Conservation (phyloP, 2,113 vertebrate species). For the Onychostruthus taczanowskii region DNA sequence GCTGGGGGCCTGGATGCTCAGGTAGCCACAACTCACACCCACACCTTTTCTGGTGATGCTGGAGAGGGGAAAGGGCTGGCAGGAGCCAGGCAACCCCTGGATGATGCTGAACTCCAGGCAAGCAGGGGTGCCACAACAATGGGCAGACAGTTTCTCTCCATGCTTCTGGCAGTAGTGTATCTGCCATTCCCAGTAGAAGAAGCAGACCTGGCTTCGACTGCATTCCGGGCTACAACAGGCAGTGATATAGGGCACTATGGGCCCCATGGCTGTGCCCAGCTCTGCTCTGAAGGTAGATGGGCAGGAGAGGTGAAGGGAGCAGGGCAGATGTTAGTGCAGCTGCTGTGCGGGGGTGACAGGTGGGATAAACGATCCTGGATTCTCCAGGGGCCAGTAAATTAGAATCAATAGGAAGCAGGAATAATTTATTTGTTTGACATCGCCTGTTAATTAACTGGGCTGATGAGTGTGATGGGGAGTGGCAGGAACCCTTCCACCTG, state of each 20-base stretch:
- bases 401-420: conserved; percentile 63
- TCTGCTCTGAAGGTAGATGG: background rate
- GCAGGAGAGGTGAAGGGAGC: background rate
- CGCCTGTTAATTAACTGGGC: conserved; percentile 54
- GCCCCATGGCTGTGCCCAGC: background rate
- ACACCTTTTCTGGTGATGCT: background rate
- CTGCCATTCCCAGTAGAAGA: background rate
- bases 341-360: conserved; percentile 47
- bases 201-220: background rate
- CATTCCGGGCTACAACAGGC: rapidly evolving
- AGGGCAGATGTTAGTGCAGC: conserved; percentile 38
- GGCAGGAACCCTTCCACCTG: background rate
- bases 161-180: background rate
- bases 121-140: background rate
- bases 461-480: conserved; percentile 2
- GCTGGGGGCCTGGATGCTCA: background rate
- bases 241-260: background rate
- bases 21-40: background rate
- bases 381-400: conserved; percentile 55
- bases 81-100: background rate
- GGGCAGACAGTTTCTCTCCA: background rate
- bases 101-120: background rate
- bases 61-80: background rate
- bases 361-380: conserved; percentile 1
- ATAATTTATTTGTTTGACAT: conserved; percentile 64